These are phyloP conservation scores for Rhinogobio ventralis DNA, from an alignment of 2,797 vertebrate genomes.

Conservation along the genomic window DNA sequence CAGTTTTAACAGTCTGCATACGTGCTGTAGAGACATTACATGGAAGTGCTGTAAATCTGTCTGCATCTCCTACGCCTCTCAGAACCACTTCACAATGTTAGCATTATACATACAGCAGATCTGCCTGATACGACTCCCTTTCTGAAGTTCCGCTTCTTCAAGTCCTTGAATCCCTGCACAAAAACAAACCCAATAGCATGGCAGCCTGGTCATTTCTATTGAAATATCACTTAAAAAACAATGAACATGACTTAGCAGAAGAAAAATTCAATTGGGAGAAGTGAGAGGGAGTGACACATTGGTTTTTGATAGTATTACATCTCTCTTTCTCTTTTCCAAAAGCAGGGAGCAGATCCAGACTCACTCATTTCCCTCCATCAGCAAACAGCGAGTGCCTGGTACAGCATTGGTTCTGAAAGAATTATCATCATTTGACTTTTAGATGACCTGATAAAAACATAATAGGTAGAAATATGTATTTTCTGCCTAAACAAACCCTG, in stretches of 20 bases:
- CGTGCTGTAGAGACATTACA: constrained; percentile 21
- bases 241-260: background rate
- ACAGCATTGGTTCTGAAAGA: constrained; percentile 82
- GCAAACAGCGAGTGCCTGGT: constrained; percentile 88
- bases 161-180: constrained; percentile 28
- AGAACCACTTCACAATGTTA: constrained; percentile 42
- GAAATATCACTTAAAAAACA: constrained; percentile 5
- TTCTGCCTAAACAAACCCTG: constrained; percentile 74
- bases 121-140: constrained; percentile 23
- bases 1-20: constrained; percentile 28
- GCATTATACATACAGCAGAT: constrained; percentile 33
- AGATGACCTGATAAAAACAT: constrained; percentile 87
- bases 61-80: constrained; percentile 31
- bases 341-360: constrained; percentile 64
- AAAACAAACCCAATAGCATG: constrained; percentile 22
- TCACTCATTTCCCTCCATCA: constrained; percentile 83
- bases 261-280: constrained; percentile 36
- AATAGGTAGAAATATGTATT: constrained; percentile 77
- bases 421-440: constrained; percentile 77
- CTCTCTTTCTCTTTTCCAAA: constrained; percentile 52
- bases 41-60: constrained; percentile 40
- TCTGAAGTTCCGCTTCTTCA: constrained; percentile 26
- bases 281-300: constrained; percentile 28
- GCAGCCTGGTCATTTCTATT: background rate
- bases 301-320: constrained; percentile 27